Evolutionary conservation across 2,888 invertebrate genomes (phyloP).

Genomic region (Ganaspis brasiliensis): DNA sequence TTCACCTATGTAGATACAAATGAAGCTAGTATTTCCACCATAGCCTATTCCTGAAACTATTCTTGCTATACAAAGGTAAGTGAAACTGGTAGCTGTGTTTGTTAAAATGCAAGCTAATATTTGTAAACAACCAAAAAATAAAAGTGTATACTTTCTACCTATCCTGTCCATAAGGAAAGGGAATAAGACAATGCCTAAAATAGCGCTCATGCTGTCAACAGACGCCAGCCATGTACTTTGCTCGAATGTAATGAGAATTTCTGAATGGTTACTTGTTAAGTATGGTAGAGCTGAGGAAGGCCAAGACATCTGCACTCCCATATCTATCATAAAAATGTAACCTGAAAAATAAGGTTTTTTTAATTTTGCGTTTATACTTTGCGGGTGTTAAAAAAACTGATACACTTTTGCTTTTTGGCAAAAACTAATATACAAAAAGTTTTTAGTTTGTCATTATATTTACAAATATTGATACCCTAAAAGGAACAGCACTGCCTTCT

Average conservation of each 20-base stretch:
- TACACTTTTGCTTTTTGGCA: too few relatives aligned
- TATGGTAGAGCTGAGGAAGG: slow-evolving; percentile 73
- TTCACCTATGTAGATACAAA: slow-evolving; percentile 84
- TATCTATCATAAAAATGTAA: slow-evolving; percentile 64
- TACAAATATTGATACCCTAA: too few relatives aligned
- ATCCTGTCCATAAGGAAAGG: slow-evolving; percentile 69
- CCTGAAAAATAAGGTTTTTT: too few relatives aligned
- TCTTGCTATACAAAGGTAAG: slow-evolving; percentile 77
- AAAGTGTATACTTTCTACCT: slow-evolving; percentile 72
- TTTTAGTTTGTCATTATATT: too few relatives aligned
- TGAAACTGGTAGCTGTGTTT: slow-evolving; percentile 65
- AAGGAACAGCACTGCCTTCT: too few relatives aligned
- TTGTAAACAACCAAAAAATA: slow-evolving; percentile 70
- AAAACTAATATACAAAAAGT: too few relatives aligned
- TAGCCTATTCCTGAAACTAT: slow-evolving; percentile 81
- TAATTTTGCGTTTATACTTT: too few relatives aligned
- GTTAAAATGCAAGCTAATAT: slow-evolving; percentile 72
- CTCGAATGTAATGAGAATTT: slow-evolving; percentile 67
- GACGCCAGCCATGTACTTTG: slow-evolving; percentile 75
- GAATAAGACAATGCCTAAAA: slow-evolving; percentile 69
- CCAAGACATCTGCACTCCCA: slow-evolving; percentile 73
- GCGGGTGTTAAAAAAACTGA: too few relatives aligned
- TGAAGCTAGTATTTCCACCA: slow-evolving; percentile 80
- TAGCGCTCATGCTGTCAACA: slow-evolving; percentile 70
- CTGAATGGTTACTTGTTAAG: slow-evolving; percentile 65